Evolutionary conservation across 1,140 invertebrate genomes (phyloP).

Genomic region (Drosophila lowei): DNA sequence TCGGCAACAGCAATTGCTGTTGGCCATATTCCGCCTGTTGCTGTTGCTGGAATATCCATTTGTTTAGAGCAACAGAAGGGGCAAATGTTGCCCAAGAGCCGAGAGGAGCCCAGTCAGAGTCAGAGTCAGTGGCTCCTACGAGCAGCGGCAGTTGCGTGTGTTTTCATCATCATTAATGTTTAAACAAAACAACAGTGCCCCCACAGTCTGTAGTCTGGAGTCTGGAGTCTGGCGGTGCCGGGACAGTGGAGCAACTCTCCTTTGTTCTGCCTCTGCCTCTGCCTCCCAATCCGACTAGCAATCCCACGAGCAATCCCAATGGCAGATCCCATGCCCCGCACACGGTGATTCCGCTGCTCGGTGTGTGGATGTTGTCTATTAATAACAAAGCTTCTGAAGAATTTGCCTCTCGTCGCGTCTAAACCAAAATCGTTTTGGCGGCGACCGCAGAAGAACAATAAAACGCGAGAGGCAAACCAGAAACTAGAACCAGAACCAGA

Average conservation of each 20-base stretch:
- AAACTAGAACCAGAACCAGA: neutral
- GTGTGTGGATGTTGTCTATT: conserved; percentile 77
- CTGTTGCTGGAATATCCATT: conserved; percentile 24
- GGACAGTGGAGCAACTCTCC: conserved; percentile 18
- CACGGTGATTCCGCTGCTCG: conserved; percentile 27
- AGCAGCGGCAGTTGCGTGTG: conserved; percentile 51
- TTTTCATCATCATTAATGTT: conserved; percentile 80
- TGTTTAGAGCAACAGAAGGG: conserved; percentile 38
- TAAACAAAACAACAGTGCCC: conserved; percentile 78
- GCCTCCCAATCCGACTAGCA: too few relatives aligned
- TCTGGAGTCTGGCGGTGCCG: conserved; percentile 33
- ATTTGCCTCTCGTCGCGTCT: conserved; percentile 65
- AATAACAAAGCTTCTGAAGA: conserved; percentile 79
- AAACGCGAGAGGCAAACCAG: conserved; percentile 38
- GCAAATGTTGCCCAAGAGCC: conserved; percentile 45
- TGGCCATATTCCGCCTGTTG: conserved; percentile 36
- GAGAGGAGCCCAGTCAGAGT: conserved; percentile 20
- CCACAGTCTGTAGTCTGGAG: too few relatives aligned
- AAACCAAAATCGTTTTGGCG: conserved; percentile 63
- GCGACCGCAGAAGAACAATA: conserved; percentile 74
- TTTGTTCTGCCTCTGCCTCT: conserved; percentile 1
- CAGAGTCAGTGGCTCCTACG: conserved; percentile 23
- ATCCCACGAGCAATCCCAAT: too few relatives aligned
- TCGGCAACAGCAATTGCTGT: neutral
- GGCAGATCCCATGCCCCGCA: too few relatives aligned